Evolutionary conservation across 2,113 vertebrate genomes (phyloP).

Genomic region (Panthera uncia): DNA sequence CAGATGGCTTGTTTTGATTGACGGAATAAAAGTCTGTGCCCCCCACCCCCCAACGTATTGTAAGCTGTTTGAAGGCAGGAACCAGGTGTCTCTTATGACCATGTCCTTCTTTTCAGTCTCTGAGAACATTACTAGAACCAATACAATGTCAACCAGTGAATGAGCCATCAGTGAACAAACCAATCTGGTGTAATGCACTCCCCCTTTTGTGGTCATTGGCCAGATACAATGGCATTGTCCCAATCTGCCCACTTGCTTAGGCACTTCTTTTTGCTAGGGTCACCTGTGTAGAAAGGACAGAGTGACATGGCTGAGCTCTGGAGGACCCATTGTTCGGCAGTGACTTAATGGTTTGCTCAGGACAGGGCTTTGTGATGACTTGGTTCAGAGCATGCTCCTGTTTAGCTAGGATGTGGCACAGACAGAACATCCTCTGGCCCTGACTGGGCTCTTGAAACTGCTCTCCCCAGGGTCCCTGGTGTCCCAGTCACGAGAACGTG

Average conservation of each 20-base stretch:
- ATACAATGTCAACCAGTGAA: background rate
- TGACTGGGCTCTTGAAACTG: background rate
- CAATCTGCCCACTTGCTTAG: background rate
- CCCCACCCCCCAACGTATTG: background rate
- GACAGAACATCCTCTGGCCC: background rate
- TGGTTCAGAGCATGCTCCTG: background rate
- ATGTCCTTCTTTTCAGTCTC: background rate
- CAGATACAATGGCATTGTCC: background rate
- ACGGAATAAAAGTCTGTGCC: background rate
- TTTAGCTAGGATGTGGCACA: background rate
- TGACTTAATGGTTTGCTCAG: background rate
- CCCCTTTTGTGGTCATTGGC: background rate
- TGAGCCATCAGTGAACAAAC: background rate
- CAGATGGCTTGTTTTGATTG: background rate
- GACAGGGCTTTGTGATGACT: background rate
- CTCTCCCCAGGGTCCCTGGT: background rate
- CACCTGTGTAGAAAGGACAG: slow-evolving; percentile 1
- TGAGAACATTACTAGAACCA: background rate
- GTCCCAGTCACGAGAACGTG: background rate
- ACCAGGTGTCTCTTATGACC: background rate
- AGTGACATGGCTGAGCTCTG: background rate
- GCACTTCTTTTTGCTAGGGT: background rate
- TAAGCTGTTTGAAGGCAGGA: background rate
- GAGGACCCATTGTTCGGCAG: background rate
- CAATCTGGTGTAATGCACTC: background rate